These are phyloP conservation scores for Apamea sordens DNA, from an alignment of 2,888 invertebrate genomes.

Conservation along the genomic window DNA sequence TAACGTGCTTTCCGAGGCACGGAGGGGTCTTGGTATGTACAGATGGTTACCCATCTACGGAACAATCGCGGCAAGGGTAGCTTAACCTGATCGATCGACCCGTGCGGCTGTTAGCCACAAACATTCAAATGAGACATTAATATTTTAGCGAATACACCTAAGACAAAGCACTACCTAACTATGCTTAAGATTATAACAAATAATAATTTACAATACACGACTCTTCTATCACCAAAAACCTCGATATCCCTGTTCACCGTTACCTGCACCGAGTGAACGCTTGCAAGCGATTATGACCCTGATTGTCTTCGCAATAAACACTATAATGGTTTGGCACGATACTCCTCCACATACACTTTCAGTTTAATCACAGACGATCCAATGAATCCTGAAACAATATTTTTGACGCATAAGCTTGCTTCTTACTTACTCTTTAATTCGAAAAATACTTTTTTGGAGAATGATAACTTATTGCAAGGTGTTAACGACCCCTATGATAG, in stretches of 20 bases:
- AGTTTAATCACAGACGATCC: conserved; percentile 67
- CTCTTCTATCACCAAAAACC: conserved; percentile 62
- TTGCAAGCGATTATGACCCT: conserved; percentile 73
- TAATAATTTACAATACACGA: conserved; percentile 61
- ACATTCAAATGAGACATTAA: neutral
- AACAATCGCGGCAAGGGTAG: no score
- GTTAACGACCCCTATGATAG: neutral
- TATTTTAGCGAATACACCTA: conserved; percentile 37
- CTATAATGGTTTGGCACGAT: conserved; percentile 74
- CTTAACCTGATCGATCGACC: no score
- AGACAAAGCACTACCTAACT: conserved; percentile 60
- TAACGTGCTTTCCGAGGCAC: no score
- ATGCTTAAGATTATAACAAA: conserved; percentile 59
- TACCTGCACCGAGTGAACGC: conserved; percentile 68
- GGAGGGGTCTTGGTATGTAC: no score
- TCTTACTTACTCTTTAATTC: no score
- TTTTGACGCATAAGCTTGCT: neutral
- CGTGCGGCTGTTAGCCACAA: no score
- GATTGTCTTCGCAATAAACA: conserved; percentile 71
- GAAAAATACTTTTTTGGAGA: neutral
- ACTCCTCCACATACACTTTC: conserved; percentile 57
- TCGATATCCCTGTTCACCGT: conserved; percentile 74
- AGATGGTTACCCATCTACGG: no score
- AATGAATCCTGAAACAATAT: conserved; percentile 53
- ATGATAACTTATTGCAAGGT: neutral